phyloP scores from a whole-genome alignment of 2,113 vertebrate genomes.

The Ardeotis arabs region DNA sequence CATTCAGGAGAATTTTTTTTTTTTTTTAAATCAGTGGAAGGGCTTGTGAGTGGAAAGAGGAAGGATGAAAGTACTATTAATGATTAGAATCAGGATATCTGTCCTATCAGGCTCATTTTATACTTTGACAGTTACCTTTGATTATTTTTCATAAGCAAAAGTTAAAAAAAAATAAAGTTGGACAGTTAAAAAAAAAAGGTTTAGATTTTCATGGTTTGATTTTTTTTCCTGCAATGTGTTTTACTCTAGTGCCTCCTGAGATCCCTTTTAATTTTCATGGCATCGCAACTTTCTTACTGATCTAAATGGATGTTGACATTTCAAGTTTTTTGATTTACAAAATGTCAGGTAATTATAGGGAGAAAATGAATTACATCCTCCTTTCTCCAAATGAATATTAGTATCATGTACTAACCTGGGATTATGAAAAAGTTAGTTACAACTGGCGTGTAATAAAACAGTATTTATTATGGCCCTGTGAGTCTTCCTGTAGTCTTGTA shows the following conservation, averaged over 20 bases:
- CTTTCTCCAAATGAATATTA: background rate
- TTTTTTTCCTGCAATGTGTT: background rate
- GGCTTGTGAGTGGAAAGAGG: background rate
- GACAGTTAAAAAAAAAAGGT: background rate
- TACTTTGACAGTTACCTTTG: background rate
- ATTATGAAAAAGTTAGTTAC: constrained; percentile 9
- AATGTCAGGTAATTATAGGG: constrained; percentile 56
- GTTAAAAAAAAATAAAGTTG: background rate
- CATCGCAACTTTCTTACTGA: constrained; percentile 22
- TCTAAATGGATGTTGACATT: constrained; percentile 66
- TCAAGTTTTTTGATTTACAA: constrained; percentile 61
- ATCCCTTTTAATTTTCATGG: constrained; percentile 49
- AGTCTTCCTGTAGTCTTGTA: background rate
- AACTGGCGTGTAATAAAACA: background rate
- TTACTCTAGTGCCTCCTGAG: constrained; percentile 35
- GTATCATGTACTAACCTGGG: background rate
- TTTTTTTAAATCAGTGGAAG: background rate
- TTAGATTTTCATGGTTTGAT: background rate
- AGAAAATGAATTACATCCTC: constrained; percentile 31
- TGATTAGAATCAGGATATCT: background rate
- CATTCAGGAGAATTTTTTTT: background rate
- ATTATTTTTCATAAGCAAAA: background rate
- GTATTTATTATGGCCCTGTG: background rate
- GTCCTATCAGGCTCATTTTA: background rate
- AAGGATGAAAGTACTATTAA: background rate